Evolutionary conservation across 2,113 vertebrate species (phyloP), one percentile per base, ranked within the genome.

Genomic region (Muntiacus muntjak): DNA sequence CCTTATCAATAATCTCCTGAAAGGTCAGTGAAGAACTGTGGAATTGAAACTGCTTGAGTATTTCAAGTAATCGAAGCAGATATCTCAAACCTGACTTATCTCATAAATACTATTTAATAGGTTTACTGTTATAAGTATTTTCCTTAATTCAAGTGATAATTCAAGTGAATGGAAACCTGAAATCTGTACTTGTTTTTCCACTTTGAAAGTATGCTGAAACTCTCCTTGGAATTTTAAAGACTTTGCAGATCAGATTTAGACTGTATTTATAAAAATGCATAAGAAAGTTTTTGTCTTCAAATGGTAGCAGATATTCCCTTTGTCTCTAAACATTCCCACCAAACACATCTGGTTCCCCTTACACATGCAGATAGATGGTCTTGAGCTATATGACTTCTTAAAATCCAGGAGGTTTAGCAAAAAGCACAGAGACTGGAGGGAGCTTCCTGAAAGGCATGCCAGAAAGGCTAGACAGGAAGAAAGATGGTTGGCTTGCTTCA

Each of bases 21-120:
- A 62, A 11, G 54, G 23, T 94, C 82, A n/a, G 5, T 45, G 54
- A 92, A 50, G 45, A 89, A n/a, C 40, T 81, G 23, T 60, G 1
- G n/a, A 71, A 58, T 85, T 60, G 17, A 96, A 94, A 58, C 60
- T 76, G 1, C 58, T 64, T 47, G 14, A 87, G 1, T 55, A 81
- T 60, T 93, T 93, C 76, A 94, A 52, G 11, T 87, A 96, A 90
- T 95, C 84, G 84, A 76, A 87, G 58, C 79, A 95, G 52, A 94
- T 95, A 40, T 88, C 52, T 89, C 54, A 93, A 82, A 89, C 25
- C 54, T 14, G 3, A 9, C 28, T 98, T 95, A 85, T 82, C 40
- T 86, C 74, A 43, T 96, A 54, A 87, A 78, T 50, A 60, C n/a
- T 52, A 33, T 40, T 83, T 88, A 87, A 14, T 67, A 74, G n/a